Percentiles rank a stretch among this genome's conserved stretches.
These are phyloP conservation scores for Amphimallon solstitiale DNA, from an alignment of 2,888 invertebrate species.

Conservation along the genomic window DNA sequence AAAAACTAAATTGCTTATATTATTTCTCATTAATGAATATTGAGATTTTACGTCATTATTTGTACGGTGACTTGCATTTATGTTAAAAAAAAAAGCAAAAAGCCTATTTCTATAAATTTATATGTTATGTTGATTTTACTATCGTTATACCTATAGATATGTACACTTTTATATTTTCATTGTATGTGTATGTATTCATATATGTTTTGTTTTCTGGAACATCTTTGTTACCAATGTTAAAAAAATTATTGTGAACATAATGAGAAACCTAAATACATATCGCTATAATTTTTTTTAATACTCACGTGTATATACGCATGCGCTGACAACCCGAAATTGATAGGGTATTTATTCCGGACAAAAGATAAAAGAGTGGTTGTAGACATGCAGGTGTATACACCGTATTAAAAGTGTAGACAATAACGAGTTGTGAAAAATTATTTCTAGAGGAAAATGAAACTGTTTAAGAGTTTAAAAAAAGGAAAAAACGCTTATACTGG, in stretches of 20 bases:
- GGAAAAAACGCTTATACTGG: constrained; percentile 36
- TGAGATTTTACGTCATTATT: too few species aligned
- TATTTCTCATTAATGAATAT: too few species aligned
- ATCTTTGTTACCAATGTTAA: constrained; percentile 33
- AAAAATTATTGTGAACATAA: constrained; percentile 37
- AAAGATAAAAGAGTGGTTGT: constrained; percentile 15
- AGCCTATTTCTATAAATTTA: too few species aligned
- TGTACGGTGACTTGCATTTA: too few species aligned
- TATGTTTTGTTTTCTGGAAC: background rate
- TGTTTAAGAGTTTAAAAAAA: constrained; percentile 34
- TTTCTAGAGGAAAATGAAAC: constrained; percentile 50
- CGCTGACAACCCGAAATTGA: constrained; percentile 7
- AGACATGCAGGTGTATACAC: constrained; percentile 41
- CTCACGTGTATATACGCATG: constrained; percentile 25
- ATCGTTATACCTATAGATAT: too few species aligned
- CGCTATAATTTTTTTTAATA: constrained; percentile 45
- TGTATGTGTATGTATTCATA: background rate
- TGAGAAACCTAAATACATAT: constrained; percentile 47
- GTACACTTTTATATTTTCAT: constrained; percentile 3
- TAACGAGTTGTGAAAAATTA: constrained; percentile 57
- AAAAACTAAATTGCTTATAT: too few species aligned
- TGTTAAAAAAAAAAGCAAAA: too few species aligned
- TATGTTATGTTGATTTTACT: too few species aligned
- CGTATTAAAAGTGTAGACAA: constrained; percentile 58
- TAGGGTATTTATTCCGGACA: background rate